phyloP scores from a whole-genome alignment of 2,113 vertebrate species.

The Meriones unguiculatus region DNA sequence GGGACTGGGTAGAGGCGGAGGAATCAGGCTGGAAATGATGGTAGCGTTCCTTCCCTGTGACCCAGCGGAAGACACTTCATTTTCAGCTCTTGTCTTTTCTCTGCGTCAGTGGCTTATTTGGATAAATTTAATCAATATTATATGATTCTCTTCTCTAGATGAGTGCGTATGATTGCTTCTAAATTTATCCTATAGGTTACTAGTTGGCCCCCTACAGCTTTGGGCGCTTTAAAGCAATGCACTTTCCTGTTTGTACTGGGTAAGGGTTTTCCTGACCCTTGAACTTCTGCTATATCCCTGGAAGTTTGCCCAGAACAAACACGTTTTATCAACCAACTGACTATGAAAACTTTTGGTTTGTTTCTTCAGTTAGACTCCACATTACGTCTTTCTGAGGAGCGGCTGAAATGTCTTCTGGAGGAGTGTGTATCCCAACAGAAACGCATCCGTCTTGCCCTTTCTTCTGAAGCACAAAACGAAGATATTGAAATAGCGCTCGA shows the following conservation, averaged over 20 bases:
- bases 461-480: constrained; percentile 50
- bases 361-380: constrained; percentile 83
- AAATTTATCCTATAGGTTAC: not conserved
- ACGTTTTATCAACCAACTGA: constrained; percentile 25
- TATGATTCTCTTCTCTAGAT: not conserved
- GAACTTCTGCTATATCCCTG: constrained; percentile 22
- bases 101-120: not conserved
- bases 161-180: not conserved
- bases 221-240: not conserved
- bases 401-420: constrained; percentile 87
- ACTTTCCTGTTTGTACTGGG: not conserved
- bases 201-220: not conserved
- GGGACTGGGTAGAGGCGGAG: not conserved
- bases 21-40: not conserved
- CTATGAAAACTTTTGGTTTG: constrained; percentile 71
- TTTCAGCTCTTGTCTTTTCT: not conserved
- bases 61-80: not conserved
- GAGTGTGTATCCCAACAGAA: constrained; percentile 82
- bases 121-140: not conserved
- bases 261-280: constrained; percentile 29
- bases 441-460: constrained; percentile 73
- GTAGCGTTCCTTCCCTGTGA: not conserved
- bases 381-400: constrained; percentile 84
- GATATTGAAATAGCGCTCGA: constrained; percentile 65
- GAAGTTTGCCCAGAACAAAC: constrained; percentile 13